phyloP scores from a whole-genome alignment of 2,888 invertebrate species.

The Eupsilia transversa region DNA sequence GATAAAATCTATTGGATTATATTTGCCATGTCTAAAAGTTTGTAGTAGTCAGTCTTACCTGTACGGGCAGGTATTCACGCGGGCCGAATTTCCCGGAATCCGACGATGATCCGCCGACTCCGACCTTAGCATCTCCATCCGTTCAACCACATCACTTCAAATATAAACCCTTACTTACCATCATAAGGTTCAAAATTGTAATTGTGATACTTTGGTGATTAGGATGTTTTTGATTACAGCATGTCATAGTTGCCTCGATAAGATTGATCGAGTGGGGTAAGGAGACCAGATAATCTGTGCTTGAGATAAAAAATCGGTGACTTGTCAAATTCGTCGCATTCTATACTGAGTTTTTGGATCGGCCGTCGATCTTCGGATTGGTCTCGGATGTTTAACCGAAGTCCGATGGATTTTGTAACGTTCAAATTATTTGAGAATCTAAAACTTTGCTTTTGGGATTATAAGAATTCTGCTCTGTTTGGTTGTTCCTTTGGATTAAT shows the following conservation, averaged over 20 bases:
- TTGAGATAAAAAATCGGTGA: constrained; percentile 88
- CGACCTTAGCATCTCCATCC: constrained; percentile 78
- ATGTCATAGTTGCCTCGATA: constrained; percentile 85
- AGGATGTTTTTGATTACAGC: constrained; percentile 66
- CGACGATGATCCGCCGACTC: constrained; percentile 89
- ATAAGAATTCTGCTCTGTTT: background rate
- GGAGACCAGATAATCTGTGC: constrained; percentile 88
- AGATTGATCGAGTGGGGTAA: constrained; percentile 91
- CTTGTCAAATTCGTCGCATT: constrained; percentile 90
- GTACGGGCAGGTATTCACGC: constrained; percentile 89
- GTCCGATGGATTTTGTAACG: constrained; percentile 66
- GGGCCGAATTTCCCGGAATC: constrained; percentile 90
- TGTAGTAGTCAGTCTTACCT: constrained; percentile 78
- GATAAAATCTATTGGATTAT: background rate
- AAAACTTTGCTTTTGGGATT: constrained; percentile 34
- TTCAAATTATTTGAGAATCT: constrained; percentile 51
- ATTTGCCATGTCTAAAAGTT: constrained; percentile 74
- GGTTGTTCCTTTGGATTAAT: background rate
- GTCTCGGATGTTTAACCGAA: constrained; percentile 75
- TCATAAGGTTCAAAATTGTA: constrained; percentile 63
- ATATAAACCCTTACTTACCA: constrained; percentile 12
- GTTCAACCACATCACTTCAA: constrained; percentile 66
- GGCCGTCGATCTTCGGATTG: constrained; percentile 76
- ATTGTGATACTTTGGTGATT: constrained; percentile 39
- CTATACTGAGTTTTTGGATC: constrained; percentile 79